Evolutionary conservation across 2,888 invertebrate species (phyloP).

Genomic region (Oscheius onirici): DNA sequence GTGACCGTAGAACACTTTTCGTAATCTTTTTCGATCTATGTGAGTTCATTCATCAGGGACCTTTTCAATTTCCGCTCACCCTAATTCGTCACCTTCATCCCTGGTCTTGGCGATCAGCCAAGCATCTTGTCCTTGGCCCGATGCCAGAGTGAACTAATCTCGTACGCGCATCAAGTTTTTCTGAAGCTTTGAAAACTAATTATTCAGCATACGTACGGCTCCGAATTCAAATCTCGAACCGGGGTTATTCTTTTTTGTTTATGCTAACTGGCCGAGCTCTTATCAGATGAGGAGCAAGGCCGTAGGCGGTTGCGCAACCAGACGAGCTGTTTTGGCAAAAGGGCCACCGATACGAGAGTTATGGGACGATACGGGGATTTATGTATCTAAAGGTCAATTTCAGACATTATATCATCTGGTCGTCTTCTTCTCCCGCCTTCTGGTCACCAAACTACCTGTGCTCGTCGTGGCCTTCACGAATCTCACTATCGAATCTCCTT

Average conservation of each 20-base stretch:
- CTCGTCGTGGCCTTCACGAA: not conserved
- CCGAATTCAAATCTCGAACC: not conserved
- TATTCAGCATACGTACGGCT: no score
- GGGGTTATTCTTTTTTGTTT: conserved; percentile 22
- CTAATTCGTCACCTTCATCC: not conserved
- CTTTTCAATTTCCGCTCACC: no score
- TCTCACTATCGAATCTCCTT: conserved; percentile 2
- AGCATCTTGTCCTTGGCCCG: conserved; percentile 5
- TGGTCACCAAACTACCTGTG: not conserved
- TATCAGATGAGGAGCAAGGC: conserved; percentile 32
- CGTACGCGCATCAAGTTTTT: conserved; percentile 6
- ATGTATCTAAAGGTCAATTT: not conserved
- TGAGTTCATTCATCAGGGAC: no score
- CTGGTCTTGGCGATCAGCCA: conserved; percentile 3
- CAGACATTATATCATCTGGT: not conserved
- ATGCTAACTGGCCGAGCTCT: not conserved
- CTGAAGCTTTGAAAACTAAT: not conserved
- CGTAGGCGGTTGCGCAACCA: conserved; percentile 31
- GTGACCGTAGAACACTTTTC: no score
- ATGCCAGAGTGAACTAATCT: conserved; percentile 10
- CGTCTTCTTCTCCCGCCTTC: no score
- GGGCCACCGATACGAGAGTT: conserved; percentile 2
- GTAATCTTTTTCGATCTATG: no score
- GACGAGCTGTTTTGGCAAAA: conserved; percentile 4
- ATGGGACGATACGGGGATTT: conserved; percentile 1